Conservation (phyloP, 2,888 invertebrate species). For the Anthoptus insignis region DNA sequence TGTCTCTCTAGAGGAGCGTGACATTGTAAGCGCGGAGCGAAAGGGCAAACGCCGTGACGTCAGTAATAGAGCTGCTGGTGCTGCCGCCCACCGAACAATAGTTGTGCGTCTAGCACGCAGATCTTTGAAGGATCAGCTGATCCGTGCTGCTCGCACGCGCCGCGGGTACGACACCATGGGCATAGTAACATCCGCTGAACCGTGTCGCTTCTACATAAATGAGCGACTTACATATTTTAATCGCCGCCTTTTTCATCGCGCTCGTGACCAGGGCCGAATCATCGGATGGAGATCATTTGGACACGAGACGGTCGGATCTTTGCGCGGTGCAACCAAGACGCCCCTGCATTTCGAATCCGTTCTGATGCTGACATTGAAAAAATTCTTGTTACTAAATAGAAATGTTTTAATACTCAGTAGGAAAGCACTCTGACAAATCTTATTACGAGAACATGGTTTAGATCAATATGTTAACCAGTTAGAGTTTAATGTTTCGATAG, state of each 20-base stretch:
- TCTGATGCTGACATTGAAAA: neutral
- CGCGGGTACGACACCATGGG: neutral
- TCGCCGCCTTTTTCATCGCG: neutral
- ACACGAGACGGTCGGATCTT: neutral
- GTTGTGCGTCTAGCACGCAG: neutral
- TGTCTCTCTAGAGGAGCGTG: neutral
- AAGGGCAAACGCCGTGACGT: neutral
- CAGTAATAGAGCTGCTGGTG: neutral
- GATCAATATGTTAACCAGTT: constrained; percentile 14
- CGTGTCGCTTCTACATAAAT: neutral
- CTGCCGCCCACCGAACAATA: neutral
- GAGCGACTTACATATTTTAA: neutral
- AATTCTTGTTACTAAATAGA: neutral
- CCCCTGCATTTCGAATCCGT: neutral
- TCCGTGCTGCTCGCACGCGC: neutral
- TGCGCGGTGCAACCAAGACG: neutral
- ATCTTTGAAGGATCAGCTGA: neutral
- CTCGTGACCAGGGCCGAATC: neutral
- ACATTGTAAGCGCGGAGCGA: neutral
- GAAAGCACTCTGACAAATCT: too few species aligned
- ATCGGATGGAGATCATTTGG: neutral
- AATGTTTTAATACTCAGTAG: too few species aligned
- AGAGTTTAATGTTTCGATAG: constrained; percentile 20
- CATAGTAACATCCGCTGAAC: neutral
- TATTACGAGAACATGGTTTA: too few species aligned